These are phyloP conservation scores for Ylistrum balloti DNA, from an alignment of 1,140 invertebrate genomes.

Conservation along the genomic window DNA sequence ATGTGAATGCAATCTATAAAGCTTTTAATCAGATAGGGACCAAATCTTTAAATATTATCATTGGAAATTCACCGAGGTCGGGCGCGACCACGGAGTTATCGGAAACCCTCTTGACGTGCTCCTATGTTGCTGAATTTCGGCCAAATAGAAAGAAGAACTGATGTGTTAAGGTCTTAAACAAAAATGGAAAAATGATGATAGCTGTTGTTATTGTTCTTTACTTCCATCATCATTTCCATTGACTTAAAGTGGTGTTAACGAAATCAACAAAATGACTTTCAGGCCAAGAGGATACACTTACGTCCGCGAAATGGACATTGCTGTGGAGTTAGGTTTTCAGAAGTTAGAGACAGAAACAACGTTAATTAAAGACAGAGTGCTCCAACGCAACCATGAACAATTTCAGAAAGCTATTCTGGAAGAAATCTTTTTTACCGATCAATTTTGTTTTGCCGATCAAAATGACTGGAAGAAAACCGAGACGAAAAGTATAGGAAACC, in stretches of 20 bases:
- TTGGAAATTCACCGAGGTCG: not conserved
- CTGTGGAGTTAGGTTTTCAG: not conserved
- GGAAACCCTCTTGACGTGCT: not conserved
- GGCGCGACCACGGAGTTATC: not conserved
- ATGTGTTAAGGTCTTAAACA: not conserved
- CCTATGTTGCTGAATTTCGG: not conserved
- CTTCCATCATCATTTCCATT: not conserved
- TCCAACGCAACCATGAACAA: not conserved
- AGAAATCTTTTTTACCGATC: not conserved
- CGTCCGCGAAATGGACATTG: conserved; percentile 8
- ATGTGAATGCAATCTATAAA: conserved; percentile 29
- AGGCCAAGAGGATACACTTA: not conserved
- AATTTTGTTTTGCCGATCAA: conserved; percentile 2
- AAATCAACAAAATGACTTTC: not conserved
- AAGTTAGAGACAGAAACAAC: conserved; percentile 1
- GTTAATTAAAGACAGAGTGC: not conserved
- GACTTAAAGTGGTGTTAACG: not conserved
- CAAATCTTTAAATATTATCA: conserved; percentile 12
- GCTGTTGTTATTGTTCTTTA: not conserved
- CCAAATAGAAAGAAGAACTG: not conserved
- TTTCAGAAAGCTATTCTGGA: not conserved
- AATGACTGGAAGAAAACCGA: not conserved
- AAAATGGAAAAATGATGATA: not conserved
- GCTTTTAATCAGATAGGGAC: not conserved
- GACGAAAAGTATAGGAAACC: not conserved